These are phyloP conservation scores for Pardalotus punctatus DNA, from an alignment of 2,113 vertebrate species.

Conservation along the genomic window DNA sequence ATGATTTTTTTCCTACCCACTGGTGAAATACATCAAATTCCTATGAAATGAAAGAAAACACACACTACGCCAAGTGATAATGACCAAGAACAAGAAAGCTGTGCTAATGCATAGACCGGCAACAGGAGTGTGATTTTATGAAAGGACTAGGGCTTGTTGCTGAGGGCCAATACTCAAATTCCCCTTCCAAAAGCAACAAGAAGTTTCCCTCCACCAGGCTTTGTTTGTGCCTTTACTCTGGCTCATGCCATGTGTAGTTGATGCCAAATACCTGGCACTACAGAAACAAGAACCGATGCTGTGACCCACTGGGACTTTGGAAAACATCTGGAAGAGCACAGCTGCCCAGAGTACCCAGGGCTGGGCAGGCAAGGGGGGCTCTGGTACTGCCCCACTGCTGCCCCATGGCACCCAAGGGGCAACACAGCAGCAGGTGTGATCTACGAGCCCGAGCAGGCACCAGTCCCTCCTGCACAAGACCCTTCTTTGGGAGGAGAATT, in stretches of 20 bases:
- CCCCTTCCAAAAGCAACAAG: background rate
- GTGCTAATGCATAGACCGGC: background rate
- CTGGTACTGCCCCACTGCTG: background rate
- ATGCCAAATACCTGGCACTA: background rate
- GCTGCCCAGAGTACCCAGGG: background rate
- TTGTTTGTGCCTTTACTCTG: background rate
- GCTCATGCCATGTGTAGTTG: background rate
- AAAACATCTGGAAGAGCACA: background rate
- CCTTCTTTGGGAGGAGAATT: background rate
- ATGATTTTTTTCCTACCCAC: background rate
- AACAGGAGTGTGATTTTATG: background rate
- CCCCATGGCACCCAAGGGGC: accelerated
- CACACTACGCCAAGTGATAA: background rate
- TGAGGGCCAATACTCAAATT: background rate
- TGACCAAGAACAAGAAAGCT: background rate
- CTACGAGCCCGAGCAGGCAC: background rate
- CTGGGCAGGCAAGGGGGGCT: background rate
- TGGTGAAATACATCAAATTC: slow-evolving; percentile 31
- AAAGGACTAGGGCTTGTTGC: background rate
- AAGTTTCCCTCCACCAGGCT: background rate
- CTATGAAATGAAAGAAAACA: slow-evolving; percentile 18
- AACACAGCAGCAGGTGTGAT: background rate
- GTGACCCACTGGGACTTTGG: background rate
- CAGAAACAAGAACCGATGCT: background rate
- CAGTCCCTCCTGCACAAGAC: background rate